Evolutionary conservation across 2,888 invertebrate genomes (phyloP), one percentile per base, ranked within the genome.

Genomic region (Dryobotodes eremita): DNA sequence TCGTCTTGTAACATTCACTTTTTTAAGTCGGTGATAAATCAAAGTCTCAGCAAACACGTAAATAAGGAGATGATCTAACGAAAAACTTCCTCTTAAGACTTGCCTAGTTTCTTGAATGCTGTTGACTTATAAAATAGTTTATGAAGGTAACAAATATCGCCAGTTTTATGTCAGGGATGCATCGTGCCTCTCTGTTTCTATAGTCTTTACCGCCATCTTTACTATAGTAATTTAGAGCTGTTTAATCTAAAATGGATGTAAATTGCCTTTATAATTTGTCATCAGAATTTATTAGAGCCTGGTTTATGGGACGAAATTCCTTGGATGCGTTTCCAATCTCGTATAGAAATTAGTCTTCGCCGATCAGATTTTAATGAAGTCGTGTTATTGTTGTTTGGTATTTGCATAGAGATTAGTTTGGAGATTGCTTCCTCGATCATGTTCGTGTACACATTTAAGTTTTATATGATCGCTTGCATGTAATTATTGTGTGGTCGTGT

Each of bases 331-430:
- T 77, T 75, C 80, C 75, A 75, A 83, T 79, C 77, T 85, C 81
- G 76, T 87, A 26, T 71, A 79, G 64, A 64, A 61, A 84, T 85
- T 90, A 89, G 89, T 86, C 79, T 85, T 87, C 66, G 61, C 36
- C 76, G 85, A 88, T 89, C 79, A 77, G 65, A 80, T 80, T 86
- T 85, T 85, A 86, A 88, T 86, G 86, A 80, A 88, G 82, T 77
- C 79, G 86, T 91, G 93, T 91, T 92, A 91, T 92, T 92, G 90
- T 91, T 90, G 91, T 88, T 84, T 81, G 87, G 77, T 92, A 95
- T 96, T 96, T 95, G 94, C 95, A 95, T 95, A 93, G 91, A 94
- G 90, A 96, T 95, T 94, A 93, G 92, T 93, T 95, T 81, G 90
- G 88, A 93, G 92, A 95, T 94, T 93, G 93, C 93, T 94, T 94